A percentile compares a stretch with the other conserved stretches of the same genome.
Conservation (phyloP, 2,888 invertebrate species). For the Celastrina argiolus region DNA sequence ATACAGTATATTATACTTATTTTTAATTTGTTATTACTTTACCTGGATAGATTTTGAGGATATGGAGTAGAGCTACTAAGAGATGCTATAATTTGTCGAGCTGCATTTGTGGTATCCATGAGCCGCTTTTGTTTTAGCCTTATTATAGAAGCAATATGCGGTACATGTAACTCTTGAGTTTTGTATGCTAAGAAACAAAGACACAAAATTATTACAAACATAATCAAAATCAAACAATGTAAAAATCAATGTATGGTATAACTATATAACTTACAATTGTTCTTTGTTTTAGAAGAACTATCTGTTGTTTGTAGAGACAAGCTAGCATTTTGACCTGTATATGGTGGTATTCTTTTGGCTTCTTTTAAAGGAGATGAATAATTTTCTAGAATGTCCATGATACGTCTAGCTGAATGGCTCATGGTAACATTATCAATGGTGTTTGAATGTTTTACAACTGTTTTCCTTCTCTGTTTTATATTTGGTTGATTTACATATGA, state of each 20-base stretch:
- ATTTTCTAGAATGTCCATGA: constrained; percentile 88
- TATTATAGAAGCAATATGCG: constrained; percentile 79
- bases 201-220: constrained; percentile 22
- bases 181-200: constrained; percentile 48
- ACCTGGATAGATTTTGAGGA: constrained; percentile 34
- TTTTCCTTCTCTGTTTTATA: constrained; percentile 45
- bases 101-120: constrained; percentile 80
- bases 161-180: constrained; percentile 76
- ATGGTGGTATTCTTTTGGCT: constrained; percentile 84
- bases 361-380: constrained; percentile 89
- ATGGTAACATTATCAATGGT: constrained; percentile 53
- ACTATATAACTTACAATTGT: constrained; percentile 36
- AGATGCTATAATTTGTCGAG: constrained; percentile 78
- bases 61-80: constrained; percentile 65
- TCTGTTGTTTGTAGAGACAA: constrained; percentile 30
- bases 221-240: not conserved
- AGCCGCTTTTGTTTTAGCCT: constrained; percentile 78
- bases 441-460: constrained; percentile 44
- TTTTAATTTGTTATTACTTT: not conserved
- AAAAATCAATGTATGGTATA: not conserved
- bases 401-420: constrained; percentile 86
- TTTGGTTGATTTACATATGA: constrained; percentile 72
- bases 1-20: too few relatives aligned
- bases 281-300: constrained; percentile 29
- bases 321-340: constrained; percentile 36